Base-by-base conservation (phyloP, 2,888 invertebrate genomes). In the Drosophila hamatofila region DNA sequence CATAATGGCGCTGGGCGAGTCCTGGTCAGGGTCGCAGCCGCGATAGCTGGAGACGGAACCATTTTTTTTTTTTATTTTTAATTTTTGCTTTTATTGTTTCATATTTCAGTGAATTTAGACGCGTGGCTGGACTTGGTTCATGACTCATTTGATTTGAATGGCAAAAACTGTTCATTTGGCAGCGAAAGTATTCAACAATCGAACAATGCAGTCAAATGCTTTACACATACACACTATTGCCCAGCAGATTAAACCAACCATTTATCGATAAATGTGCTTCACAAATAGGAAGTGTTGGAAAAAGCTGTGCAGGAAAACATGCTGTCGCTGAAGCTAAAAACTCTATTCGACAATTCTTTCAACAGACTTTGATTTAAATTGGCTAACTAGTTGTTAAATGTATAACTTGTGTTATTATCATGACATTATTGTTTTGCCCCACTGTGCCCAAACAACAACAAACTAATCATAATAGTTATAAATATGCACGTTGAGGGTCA, bases 131-230 rank as follows among this genome's bases (percentile, higher is more conserved):
- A 54, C 64, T 72, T 64, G 41, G 58, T 70, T 75, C 72, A 84
- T 84, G 87, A 86, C 76, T 84, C 89, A 84, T 86, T 84, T 88
- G 65, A 83, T 86, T 86, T 81, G 72, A 84, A 84, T 86, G 72
- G 83, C 68, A 59, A 62, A 64, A 79, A 72, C 72, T 86, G 86
- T 88, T 77, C 88, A 88, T 75, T 83, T 88, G 86, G 75, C 83
- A 80, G 78, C 69, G 46, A 78, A 74, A 80, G 86, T 80, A 88
- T 85, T 60, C 51, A 58, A 59, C 44, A 70, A 54, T 57, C 51
- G 49, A 59, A 79, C 75, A 78, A 75, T 35, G 21, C 42, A 33
- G 21, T 9, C 52, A 63, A 73, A 49, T 42, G 75, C 33, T 27
- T 42, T 23, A 33, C 44, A 23, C 44, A 11, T 3, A 42, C 42